A percentile compares a stretch with the other conserved stretches of the same genome.
Conservation (phyloP, 2,797 vertebrate genomes). For the Valencia hispanica region DNA sequence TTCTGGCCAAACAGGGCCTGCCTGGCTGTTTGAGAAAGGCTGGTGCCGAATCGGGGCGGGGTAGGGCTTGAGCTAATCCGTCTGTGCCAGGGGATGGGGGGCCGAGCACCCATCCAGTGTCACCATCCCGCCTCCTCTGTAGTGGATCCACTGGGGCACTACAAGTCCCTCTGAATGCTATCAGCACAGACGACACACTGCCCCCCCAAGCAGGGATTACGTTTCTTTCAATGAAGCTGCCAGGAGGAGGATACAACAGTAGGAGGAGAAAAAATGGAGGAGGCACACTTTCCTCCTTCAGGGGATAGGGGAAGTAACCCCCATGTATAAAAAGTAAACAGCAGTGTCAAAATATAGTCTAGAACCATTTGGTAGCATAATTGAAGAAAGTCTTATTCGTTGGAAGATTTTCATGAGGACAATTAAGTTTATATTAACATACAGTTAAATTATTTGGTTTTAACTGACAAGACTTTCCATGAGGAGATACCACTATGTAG, state of each 20-base stretch:
- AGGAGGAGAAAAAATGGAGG: constrained; percentile 66
- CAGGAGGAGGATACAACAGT: constrained; percentile 69
- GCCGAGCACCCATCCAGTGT: constrained; percentile 73
- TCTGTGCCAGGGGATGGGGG: constrained; percentile 64
- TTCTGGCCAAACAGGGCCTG: constrained; percentile 47
- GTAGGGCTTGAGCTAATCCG: constrained; percentile 71
- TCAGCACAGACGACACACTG: constrained; percentile 79
- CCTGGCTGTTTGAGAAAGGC: constrained; percentile 62
- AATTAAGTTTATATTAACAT: constrained; percentile 58
- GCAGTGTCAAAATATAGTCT: not conserved
- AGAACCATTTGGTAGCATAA: not conserved
- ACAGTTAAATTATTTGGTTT: not conserved
- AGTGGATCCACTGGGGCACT: constrained; percentile 70
- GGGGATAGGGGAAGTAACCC: constrained; percentile 64
- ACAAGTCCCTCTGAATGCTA: constrained; percentile 80
- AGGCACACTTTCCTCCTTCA: constrained; percentile 68
- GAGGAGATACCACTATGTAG: not conserved
- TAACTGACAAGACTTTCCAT: not conserved
- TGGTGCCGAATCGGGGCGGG: constrained; percentile 58
- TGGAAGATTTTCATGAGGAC: constrained; percentile 51
- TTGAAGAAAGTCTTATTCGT: constrained; percentile 19
- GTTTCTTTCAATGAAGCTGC: constrained; percentile 72
- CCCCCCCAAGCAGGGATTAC: constrained; percentile 81
- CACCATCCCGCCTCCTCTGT: constrained; percentile 68
- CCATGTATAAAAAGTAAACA: constrained; percentile 47